Base-by-base conservation (phyloP, 2,113 vertebrate genomes). In the Recurvirostra avosetta region DNA sequence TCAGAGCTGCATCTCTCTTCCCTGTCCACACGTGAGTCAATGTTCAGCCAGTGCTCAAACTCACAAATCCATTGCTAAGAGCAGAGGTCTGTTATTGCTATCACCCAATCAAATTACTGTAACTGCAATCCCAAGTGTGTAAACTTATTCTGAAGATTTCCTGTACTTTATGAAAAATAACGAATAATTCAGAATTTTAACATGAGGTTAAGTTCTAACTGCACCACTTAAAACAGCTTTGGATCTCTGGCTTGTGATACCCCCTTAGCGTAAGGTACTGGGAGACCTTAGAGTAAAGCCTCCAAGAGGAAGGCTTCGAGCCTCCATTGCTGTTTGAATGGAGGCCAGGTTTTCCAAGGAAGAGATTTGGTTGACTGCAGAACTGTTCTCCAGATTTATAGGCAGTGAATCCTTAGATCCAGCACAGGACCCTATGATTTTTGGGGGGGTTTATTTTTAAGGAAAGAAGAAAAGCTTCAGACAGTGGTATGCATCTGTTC, bases 221-320 rank as follows among this genome's bases (percentile, higher is more conserved):
- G 22, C 11, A 73, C 8, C 17, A 30, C 41, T 66, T 52, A 32
- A 58, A 62, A 34, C 2, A 58, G 21, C 10, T 79, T 29, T 45
- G 21, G 21, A 63, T 79, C 2, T 68, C 56, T 58, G 30, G n/a
- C 6, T 47, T 70, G 12, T 47, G 27, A 40, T 36, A 53, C 1
- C 6, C 8, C 1, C 15, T 43, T 2, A 3, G 20, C 20, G 92
- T 84, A 89, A 68, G 26, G 36, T 7, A 58, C 0, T 0, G 5
- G 18, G 11, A 81, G 12, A 80, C 13, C 5, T 75, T 13, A 74
- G 11, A 47, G 3, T 38, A 49, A 88, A 91, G 13, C 9, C 26
- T 62, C 25, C 2, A 32, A 0, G 41, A 8, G 25, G 27, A 70
- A 73, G 34, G 4, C 5, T 79, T 73, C 55, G 18, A 21, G 29